Conservation (phyloP, 2,888 invertebrate genomes). For the Trachelus iudaicus region DNA sequence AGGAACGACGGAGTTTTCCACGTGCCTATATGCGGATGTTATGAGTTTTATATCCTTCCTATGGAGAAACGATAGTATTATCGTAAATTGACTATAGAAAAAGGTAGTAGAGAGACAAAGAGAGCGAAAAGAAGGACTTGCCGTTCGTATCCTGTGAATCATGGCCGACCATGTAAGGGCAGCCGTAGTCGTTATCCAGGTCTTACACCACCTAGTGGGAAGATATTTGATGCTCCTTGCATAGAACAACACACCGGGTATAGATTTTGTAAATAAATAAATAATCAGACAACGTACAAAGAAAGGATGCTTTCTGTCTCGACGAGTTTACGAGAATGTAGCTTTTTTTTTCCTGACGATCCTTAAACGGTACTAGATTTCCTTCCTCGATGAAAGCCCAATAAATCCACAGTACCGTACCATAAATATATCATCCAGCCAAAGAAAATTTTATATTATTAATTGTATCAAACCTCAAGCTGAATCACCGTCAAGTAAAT, state of each 20-base stretch:
- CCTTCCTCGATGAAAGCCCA: too few relatives aligned
- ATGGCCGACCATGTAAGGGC: conserved; percentile 14
- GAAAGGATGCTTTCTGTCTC: too few relatives aligned
- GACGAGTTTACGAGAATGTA: too few relatives aligned
- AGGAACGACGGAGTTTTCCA: not conserved
- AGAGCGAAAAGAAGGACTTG: not conserved
- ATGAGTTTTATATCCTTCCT: not conserved
- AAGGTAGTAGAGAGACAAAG: not conserved
- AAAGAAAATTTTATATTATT: too few relatives aligned
- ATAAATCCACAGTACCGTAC: too few relatives aligned
- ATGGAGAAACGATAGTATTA: not conserved
- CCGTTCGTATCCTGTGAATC: conserved; percentile 10
- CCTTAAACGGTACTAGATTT: too few relatives aligned
- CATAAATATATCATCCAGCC: too few relatives aligned
- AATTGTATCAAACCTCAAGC: not conserved
- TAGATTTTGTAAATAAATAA: not conserved
- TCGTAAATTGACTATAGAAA: not conserved
- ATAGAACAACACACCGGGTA: not conserved
- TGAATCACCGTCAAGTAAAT: not conserved
- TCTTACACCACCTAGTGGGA: conserved; percentile 13
- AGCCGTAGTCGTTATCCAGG: conserved; percentile 14
- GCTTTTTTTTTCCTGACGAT: too few relatives aligned
- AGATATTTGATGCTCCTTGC: conserved; percentile 14
- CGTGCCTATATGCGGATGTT: not conserved
- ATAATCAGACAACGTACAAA: too few relatives aligned